Evolutionary conservation across 92 coral and sea anemone genomes (phyloP), one percentile per base, ranked within the genome.

Genomic region (Paramuricea clavata): DNA sequence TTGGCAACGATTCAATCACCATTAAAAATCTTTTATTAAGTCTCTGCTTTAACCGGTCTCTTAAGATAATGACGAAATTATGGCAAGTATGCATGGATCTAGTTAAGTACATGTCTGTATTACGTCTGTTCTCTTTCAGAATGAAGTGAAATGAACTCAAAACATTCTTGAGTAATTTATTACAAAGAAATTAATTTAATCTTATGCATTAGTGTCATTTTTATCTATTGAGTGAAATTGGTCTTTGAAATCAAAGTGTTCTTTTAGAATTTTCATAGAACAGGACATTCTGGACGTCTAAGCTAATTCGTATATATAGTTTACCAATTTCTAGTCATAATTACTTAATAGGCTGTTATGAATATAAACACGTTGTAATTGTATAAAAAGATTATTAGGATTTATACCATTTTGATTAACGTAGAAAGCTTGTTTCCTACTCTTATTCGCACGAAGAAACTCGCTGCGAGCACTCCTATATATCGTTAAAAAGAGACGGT

Each of bases 61-160:
- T 60, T 26, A 60, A 60, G 68, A 60, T 22, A 60, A 60, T 19
- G 68, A 21, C 68, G 23, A 11, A 60, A 60, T 60, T 60, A 60
- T 60, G 8, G 31, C 68, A 60, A 60, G 23, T 60, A 60, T 60
- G 68, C n/a, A n/a, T n/a, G 68, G 68, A 2, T 0, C 21, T 22
- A 22, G 32, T 27, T 4, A 60, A 60, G 68, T 60, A 60, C 33
- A 27, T 52, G 61, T 52, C 61, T 52, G 61, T 4, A 17, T 36
- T 36, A 47, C 13, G 54, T 47, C 54, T 47, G 54, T 8, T 15
- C 13, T 60, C 31, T 60, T 22, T n/a, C 31, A 60, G 9, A 21
- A 31, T 10, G 28, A 27, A 60, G 15, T 11, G 21, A 21, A 22
- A 12, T 19, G 9, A 11, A 52, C 12, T 60, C 1, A 60, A 60